These are phyloP conservation scores for Hippocampus guttulatus DNA, from an alignment of 2,113 vertebrate genomes.

Conservation along the genomic window DNA sequence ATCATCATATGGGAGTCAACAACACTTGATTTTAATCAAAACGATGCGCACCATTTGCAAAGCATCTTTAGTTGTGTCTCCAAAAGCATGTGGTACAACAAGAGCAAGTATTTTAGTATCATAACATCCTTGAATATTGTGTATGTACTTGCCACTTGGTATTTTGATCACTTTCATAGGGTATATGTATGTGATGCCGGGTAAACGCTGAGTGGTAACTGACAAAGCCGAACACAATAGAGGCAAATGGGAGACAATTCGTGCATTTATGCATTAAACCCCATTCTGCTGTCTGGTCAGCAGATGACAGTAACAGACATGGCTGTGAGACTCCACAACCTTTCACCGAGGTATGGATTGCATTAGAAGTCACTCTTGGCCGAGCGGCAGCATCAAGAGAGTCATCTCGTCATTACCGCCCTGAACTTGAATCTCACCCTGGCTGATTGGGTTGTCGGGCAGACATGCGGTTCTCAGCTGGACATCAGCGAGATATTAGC, in stretches of 20 bases:
- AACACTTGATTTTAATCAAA: background rate
- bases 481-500: background rate
- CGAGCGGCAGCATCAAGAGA: background rate
- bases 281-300: background rate
- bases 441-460: background rate
- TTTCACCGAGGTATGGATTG: background rate
- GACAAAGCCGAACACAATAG: background rate
- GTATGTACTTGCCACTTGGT: too few species aligned
- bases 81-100: too few species aligned
- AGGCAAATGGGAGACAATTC: background rate
- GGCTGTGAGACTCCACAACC: background rate
- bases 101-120: too few species aligned
- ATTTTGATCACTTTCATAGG: too few species aligned
- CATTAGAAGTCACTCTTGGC: background rate
- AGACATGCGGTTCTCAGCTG: background rate
- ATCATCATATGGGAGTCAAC: background rate
- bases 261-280: background rate
- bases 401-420: slow-evolving; percentile 14
- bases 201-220: too few species aligned
- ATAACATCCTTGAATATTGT: too few species aligned
- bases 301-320: background rate
- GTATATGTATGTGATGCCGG: too few species aligned
- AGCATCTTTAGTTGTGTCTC: too few species aligned
- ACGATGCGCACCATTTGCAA: too few species aligned
- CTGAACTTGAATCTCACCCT: slow-evolving; percentile 6